Base-by-base conservation (phyloP, 2,113 vertebrate genomes). In the Riparia riparia region DNA sequence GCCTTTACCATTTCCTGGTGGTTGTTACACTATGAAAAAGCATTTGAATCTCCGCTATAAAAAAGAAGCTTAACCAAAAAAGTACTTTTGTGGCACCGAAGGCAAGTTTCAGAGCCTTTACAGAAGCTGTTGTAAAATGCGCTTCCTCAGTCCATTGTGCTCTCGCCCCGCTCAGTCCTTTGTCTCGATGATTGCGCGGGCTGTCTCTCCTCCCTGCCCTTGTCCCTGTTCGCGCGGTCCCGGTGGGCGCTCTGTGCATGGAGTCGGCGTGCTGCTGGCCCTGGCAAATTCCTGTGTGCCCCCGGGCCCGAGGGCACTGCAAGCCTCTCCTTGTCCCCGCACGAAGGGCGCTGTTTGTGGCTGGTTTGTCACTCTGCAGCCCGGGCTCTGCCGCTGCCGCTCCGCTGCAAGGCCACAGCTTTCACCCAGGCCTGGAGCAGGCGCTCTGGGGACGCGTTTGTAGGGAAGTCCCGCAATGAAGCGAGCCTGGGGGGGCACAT, bases 301-400 rank as follows among this genome's bases (percentile, higher is more conserved):
- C 58, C 0, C 0, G 22, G 29, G 28, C 0, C 0, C 15, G 29
- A 28, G 53, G 45, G 34, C 71, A 49, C 39, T 20, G 89, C 34
- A 58, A 91, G 39, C 82, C 77, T 68, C 84, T 85, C 39, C 65
- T 93, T 53, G 25, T 42, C 70, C 28, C 19, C n/a, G 47, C 90
- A 51, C 82, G 72, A 63, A 96, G 90, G 83, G 57, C 89, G 12
- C 45, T 26, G 26, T 3, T 22, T 1, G 22, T 11, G 53, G 22
- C 79, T 58, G 14, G 1, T n/a, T 0, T 58, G 53, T 5, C 34
- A 2, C 50, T 69, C 16, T 69, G 72, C 6, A 1, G 15, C 54
- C 88, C 54, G 32, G 50, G 68, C 72, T 54, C 68, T 66, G 74
- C 77, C 58, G 8, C 68, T 66, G 74, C 77, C 58, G 8, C 42